phyloP scores from a whole-genome alignment of 64 coral and sea anemone species.

The Stichodactyla helianthus region DNA sequence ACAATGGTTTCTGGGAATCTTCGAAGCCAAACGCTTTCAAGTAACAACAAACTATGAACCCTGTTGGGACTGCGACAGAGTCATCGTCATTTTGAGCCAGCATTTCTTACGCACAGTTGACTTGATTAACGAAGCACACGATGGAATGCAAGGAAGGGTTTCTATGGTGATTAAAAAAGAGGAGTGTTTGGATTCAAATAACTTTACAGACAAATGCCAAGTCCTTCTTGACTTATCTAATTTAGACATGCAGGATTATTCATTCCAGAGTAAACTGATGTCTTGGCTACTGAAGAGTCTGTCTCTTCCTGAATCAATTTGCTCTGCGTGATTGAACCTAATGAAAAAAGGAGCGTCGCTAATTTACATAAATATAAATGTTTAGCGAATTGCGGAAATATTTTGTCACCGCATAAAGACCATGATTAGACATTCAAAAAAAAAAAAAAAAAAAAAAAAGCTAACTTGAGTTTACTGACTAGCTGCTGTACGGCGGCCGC shows the following conservation, averaged over 20 bases:
- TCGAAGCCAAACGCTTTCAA: constrained; percentile 23
- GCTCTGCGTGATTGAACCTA: constrained; percentile 22
- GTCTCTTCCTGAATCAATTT: constrained; percentile 36
- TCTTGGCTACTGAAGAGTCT: constrained; percentile 17
- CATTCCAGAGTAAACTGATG: constrained; percentile 35
- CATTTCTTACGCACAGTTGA: not conserved
- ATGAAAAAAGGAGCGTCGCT: no score
- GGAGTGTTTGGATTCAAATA: constrained; percentile 6
- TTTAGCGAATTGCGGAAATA: no score
- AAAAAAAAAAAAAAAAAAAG: no score
- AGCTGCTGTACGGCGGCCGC: no score
- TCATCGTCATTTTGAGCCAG: constrained; percentile 43
- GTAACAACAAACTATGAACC: constrained; percentile 44
- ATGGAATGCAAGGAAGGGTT: constrained; percentile 10
- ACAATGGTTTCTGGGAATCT: constrained; percentile 30
- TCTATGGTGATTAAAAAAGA: constrained; percentile 35
- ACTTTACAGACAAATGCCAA: constrained; percentile 10
- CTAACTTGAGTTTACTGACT: no score
- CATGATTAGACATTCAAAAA: no score
- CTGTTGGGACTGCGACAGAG: constrained; percentile 11
- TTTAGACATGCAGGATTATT: constrained; percentile 17
- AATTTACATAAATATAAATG: no score
- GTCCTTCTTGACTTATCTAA: constrained; percentile 15
- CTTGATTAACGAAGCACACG: not conserved
- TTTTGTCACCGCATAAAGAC: no score